A percentile compares a stretch with the other conserved stretches of the same genome.
Conservation (phyloP, 2,888 invertebrate species). For the Digitonthophagus gazella region DNA sequence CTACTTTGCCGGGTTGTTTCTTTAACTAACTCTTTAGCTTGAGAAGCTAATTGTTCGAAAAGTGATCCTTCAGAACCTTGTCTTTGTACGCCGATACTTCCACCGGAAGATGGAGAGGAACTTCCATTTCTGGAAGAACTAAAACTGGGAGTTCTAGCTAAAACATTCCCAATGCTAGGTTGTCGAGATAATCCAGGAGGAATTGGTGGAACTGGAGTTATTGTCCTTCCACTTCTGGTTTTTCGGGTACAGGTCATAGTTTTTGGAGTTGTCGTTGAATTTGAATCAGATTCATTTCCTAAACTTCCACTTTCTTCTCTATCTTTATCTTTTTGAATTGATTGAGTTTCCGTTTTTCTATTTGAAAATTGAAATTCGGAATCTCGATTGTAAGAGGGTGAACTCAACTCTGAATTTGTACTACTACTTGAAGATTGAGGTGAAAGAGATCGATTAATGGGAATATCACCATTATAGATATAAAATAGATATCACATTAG, state of each 20-base stretch:
- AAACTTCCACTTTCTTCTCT: slow-evolving; percentile 62
- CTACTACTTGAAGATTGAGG: slow-evolving; percentile 68
- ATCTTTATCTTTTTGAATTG: slow-evolving; percentile 43
- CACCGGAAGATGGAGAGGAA: slow-evolving; percentile 44
- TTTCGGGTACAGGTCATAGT: slow-evolving; percentile 63
- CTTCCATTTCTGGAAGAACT: slow-evolving; percentile 53
- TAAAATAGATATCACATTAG: too few relatives aligned
- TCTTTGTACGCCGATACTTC: slow-evolving; percentile 54
- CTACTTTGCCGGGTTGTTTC: slow-evolving; percentile 87
- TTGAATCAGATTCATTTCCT: slow-evolving; percentile 76
- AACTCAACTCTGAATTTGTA: slow-evolving; percentile 67
- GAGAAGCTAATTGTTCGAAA: slow-evolving; percentile 82
- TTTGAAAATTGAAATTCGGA: slow-evolving; percentile 61
- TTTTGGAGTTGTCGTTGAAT: slow-evolving; percentile 71
- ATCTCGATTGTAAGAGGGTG: slow-evolving; percentile 68
- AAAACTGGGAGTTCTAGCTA: slow-evolving; percentile 65
- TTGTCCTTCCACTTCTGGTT: slow-evolving; percentile 52
- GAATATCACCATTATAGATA: slow-evolving; percentile 59
- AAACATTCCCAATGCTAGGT: slow-evolving; percentile 60
- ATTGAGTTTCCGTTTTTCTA: slow-evolving; percentile 47
- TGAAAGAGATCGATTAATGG: slow-evolving; percentile 62
- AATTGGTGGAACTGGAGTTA: slow-evolving; percentile 56
- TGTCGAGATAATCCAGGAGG: slow-evolving; percentile 58
- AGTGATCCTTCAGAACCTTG: slow-evolving; percentile 83
- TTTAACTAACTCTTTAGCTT: slow-evolving; percentile 84